phyloP scores from a whole-genome alignment of 2,888 invertebrate genomes.

The Synergus gifuensis region DNA sequence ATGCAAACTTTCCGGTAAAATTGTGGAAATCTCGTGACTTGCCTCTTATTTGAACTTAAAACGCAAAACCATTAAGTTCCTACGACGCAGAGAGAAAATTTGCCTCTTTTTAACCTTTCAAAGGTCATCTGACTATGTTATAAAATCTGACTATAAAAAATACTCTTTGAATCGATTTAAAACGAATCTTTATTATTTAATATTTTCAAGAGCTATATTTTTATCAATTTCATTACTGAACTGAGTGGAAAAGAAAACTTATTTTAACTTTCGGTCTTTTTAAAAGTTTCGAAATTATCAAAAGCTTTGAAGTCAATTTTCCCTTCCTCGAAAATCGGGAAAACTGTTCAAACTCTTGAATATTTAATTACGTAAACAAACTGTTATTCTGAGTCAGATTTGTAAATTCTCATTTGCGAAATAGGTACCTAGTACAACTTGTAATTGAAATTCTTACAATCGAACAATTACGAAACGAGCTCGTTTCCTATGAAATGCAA shows the following conservation, averaged over 20 bases:
- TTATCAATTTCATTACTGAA: no score
- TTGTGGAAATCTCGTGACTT: not conserved
- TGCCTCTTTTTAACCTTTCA: not conserved
- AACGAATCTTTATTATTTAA: not conserved
- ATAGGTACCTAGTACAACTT: not conserved
- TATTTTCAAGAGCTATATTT: not conserved
- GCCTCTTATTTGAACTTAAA: not conserved
- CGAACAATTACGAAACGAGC: not conserved
- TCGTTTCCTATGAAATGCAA: not conserved
- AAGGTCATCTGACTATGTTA: not conserved
- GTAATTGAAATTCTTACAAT: not conserved
- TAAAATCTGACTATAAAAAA: not conserved
- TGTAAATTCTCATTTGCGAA: not conserved
- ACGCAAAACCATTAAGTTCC: not conserved
- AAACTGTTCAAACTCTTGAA: not conserved
- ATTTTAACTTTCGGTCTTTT: no score
- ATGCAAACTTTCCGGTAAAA: not conserved
- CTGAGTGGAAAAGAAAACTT: no score
- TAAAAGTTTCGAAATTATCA: not conserved
- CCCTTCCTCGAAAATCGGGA: no score
- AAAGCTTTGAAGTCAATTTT: not conserved
- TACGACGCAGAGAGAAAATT: not conserved
- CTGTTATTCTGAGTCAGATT: not conserved
- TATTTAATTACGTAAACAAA: not conserved
- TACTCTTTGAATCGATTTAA: not conserved